Evolutionary conservation across 2,888 invertebrate species (phyloP), one percentile per base, ranked within the genome.

Genomic region (Notodromas monacha): DNA sequence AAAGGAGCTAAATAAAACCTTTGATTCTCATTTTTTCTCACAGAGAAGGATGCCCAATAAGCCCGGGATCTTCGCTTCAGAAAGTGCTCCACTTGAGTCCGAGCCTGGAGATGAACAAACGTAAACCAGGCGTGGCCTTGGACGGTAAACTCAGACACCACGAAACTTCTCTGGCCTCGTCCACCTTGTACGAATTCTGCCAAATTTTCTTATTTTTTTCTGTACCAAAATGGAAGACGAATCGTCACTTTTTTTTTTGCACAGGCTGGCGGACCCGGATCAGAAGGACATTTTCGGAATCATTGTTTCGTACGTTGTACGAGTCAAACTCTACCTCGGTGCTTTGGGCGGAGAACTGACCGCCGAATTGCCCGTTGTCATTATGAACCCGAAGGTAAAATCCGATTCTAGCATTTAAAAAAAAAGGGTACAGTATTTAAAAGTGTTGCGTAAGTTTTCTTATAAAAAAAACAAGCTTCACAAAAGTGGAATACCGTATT

Each of bases 221-320:
- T 26, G 33, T 35, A 26, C 35, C 32, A 2, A 35, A 35, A 14
- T 36, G 35, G 26, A 35, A 36, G 26, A 35, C 35, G 34, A 35
- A 34, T 8, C 34, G 34, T 8, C 27, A 21, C 8, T 33, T 31
- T 14, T 34, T 33, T 30, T 29, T 35, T 32, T 31, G 43, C 49
- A 13, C 41, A 67, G 66, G 34, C 49, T 68, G 36, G 60, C 63
- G 16, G 58, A 62, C 37, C 66, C 73, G 8, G 76, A 77, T 42
- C 67, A 73, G 42, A 66, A 76, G 36, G 84, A 86, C 50, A 72
- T 76, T 30, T 77, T 86, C 46, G 86, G 86, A 35, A 84, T 86
- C 42, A 68, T 86, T 39, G 81, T 89, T 8, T 81, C 79, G 26
- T 89, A 89, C 57, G 73, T 73, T 33, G 76, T 76, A 26, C 86